These are phyloP conservation scores for Ypsolopha sequella DNA, from an alignment of 2,888 invertebrate species.

Conservation along the genomic window DNA sequence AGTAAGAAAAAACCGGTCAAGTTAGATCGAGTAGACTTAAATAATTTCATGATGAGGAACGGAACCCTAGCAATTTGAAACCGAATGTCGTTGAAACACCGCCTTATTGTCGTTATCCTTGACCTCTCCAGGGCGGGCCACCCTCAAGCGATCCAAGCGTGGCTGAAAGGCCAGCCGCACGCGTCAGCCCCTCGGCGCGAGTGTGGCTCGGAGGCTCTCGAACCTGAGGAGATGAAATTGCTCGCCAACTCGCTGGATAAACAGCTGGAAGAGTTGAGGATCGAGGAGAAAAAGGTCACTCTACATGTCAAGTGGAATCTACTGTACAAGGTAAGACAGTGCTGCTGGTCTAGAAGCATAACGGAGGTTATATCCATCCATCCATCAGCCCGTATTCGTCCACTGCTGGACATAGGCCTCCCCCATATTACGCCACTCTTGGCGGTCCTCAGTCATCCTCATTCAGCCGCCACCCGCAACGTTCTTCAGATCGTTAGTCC, in stretches of 20 bases:
- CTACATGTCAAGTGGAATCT: conserved; percentile 86
- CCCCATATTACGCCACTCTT: no score
- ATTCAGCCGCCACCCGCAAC: no score
- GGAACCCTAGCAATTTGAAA: no score
- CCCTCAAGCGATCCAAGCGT: conserved; percentile 68
- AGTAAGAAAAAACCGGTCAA: no score
- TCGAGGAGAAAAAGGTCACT: conserved; percentile 62
- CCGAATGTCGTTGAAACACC: no score
- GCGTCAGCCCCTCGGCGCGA: conserved; percentile 70
- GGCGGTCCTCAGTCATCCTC: no score
- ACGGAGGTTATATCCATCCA: no score
- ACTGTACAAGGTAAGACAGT: conserved; percentile 73
- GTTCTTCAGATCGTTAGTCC: no score
- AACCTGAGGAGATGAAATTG: conserved; percentile 70
- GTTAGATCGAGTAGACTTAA: no score
- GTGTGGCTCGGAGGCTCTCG: conserved; percentile 79
- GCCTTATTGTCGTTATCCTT: neutral
- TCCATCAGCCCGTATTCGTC: no score
- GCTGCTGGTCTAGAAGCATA: neutral
- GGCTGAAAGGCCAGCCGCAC: conserved; percentile 81
- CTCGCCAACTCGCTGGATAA: conserved; percentile 38
- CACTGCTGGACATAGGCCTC: no score
- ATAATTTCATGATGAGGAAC: no score
- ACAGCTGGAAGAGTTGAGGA: conserved; percentile 31
- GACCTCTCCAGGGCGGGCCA: conserved; percentile 28